These are phyloP conservation scores for Asteroscopus sphinx DNA, from an alignment of 2,888 invertebrate species.

Conservation along the genomic window DNA sequence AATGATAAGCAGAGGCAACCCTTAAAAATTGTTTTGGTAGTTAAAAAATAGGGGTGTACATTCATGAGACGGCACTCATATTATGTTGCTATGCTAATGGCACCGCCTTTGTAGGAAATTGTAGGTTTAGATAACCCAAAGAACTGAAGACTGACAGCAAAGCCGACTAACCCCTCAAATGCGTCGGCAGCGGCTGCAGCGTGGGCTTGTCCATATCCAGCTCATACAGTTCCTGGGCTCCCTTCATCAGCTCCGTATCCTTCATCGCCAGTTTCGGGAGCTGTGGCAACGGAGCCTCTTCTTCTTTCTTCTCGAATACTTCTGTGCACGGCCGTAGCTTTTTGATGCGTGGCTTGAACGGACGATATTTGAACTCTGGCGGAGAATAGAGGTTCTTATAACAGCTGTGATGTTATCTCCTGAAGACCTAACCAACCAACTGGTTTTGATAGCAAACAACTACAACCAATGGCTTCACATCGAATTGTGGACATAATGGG, in stretches of 20 bases:
- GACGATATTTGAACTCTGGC: slow-evolving; percentile 78
- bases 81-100: no score
- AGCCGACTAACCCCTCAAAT: slow-evolving; percentile 76
- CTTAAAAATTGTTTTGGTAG: no score
- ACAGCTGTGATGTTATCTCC: background rate
- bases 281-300: slow-evolving; percentile 39
- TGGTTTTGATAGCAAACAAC: no score
- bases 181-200: slow-evolving; percentile 77
- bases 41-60: no score
- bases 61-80: no score
- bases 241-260: slow-evolving; percentile 84
- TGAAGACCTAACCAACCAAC: no score
- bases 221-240: slow-evolving; percentile 79
- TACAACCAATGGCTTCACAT: no score
- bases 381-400: background rate
- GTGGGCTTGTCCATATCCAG: slow-evolving; percentile 74
- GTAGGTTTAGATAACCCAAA: no score
- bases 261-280: slow-evolving; percentile 78
- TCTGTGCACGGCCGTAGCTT: slow-evolving; percentile 65
- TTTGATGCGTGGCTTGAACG: slow-evolving; percentile 77
- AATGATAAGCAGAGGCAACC: no score
- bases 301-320: slow-evolving; percentile 44
- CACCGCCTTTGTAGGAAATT: no score
- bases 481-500: no score
- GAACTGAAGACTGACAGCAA: no score